These are phyloP conservation scores for Hormiphora californensis DNA, from an alignment of 37 sponge, comb jelly and placozoan genomes.

Conservation along the genomic window DNA sequence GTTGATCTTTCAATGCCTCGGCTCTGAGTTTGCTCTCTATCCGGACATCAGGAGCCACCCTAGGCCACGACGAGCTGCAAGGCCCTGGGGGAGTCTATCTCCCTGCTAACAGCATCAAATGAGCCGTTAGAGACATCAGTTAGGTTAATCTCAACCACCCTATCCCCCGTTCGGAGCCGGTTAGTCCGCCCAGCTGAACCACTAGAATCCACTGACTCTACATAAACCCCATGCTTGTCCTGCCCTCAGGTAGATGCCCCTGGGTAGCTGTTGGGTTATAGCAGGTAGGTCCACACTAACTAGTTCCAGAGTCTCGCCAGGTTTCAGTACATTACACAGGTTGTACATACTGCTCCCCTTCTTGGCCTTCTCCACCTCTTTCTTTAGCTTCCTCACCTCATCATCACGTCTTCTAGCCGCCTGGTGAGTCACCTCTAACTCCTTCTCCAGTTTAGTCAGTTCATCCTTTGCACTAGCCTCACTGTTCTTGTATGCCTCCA, in stretches of 20 bases:
- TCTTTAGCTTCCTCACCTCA: constrained; percentile 40
- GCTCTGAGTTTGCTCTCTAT: constrained; percentile 43
- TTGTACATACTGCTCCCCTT: constrained; percentile 54
- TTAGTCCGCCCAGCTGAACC: constrained; percentile 37
- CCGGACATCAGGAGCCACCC: constrained; percentile 42
- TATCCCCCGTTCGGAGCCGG: neutral
- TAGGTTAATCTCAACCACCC: constrained; percentile 40
- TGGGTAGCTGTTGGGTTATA: constrained; percentile 10
- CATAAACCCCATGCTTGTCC: constrained; percentile 12
- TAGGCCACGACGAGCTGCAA: constrained; percentile 50
- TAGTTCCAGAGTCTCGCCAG: constrained; percentile 38
- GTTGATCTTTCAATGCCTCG: constrained; percentile 30
- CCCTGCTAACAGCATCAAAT: constrained; percentile 1
- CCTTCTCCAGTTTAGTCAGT: constrained; percentile 36
- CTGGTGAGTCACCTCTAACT: constrained; percentile 23
- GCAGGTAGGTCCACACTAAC: constrained; percentile 40
- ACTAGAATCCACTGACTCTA: constrained; percentile 9
- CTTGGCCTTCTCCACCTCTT: constrained; percentile 50
- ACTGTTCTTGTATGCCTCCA: constrained; percentile 32
- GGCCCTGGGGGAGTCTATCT: constrained; percentile 9
- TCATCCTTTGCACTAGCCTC: neutral
- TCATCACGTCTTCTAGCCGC: neutral
- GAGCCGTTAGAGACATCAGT: constrained; percentile 27
- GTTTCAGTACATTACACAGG: constrained; percentile 50
- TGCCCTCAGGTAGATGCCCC: neutral